phyloP scores from a whole-genome alignment of 37 sponge, comb jelly and placozoan species.

The Theonella swinhoei region DNA sequence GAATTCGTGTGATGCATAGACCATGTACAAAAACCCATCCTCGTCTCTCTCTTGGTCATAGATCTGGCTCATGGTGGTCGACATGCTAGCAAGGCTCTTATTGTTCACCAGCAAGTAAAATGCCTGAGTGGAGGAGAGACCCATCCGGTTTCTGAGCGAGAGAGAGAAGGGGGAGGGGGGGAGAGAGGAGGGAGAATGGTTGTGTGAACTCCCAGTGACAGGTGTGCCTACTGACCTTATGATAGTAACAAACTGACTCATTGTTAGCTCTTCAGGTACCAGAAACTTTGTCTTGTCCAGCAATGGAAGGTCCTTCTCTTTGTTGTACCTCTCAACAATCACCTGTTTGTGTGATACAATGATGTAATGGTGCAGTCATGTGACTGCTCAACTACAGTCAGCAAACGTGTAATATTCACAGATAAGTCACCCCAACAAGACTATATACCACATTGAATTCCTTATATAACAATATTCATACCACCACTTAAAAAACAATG shows the following conservation, averaged over 20 bases:
- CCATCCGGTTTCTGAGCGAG: slow-evolving; percentile 88
- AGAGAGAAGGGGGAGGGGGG: neutral
- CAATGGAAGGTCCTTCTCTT: slow-evolving; percentile 89
- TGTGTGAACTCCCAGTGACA: neutral
- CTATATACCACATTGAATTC: neutral
- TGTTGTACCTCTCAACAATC: slow-evolving; percentile 93
- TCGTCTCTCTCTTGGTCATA: slow-evolving; percentile 93
- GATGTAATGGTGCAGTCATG: neutral
- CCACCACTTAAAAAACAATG: too few species aligned
- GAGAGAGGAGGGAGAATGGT: neutral
- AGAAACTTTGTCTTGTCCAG: slow-evolving; percentile 97
- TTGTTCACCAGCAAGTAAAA: slow-evolving; percentile 98
- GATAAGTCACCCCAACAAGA: too few species aligned
- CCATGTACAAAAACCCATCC: slow-evolving; percentile 99
- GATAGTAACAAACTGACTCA: slow-evolving; percentile 92
- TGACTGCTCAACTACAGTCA: neutral
- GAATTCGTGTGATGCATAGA: slow-evolving; percentile 99
- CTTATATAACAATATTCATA: too few species aligned
- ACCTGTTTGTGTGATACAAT: slow-evolving; percentile 47
- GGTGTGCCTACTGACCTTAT: slow-evolving; percentile 69
- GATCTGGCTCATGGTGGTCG: slow-evolving; percentile 91
- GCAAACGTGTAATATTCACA: neutral
- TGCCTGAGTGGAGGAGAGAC: slow-evolving; percentile 88
- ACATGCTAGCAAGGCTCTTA: slow-evolving; percentile 94
- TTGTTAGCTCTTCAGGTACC: slow-evolving; percentile 96